Evolutionary conservation across 2,797 vertebrate species (phyloP), one percentile per base, ranked within the genome.

Genomic region (Alcedo quadribrachys): DNA sequence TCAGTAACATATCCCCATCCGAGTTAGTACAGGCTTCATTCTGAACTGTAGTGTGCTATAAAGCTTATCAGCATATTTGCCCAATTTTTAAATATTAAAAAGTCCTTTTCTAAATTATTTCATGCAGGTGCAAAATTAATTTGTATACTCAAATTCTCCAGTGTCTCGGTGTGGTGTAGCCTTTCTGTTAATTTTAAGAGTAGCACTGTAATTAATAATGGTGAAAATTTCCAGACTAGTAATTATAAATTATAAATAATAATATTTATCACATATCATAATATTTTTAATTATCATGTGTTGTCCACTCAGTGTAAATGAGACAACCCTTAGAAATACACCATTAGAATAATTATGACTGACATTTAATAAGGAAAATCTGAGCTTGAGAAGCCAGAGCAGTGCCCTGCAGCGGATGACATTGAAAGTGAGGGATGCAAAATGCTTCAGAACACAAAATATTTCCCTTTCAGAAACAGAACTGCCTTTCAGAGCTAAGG

Each of bases 91-190:
- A 87, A 65, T 75, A 55, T 27, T 81, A 69, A 60, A 69, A 58
- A 66, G 43, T 33, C 51, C 32, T 90, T 85, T 80, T 43, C 55
- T 75, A 60, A 85, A 83, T 81, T 19, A 57, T 65, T 81, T 67
- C 12, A 4, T 32, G 76, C 87, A 93, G 70, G 61, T 89, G 82
- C 85, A 69, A 53, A 55, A 53, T 79, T 87, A 87, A 76, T 87
- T 91, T 92, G 43, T 69, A 75, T 83, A 51, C 60, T 80, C 27
- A 83, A 7, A 63, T 67, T 60, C 55, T 58, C 21, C 60, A 15
- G 14, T 16, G 7, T 18, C n/a, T 62, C 80, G 73, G 27, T 25
- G 4, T 54, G 78, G 19, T 43, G 51, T 32, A 61, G n/a, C 62
- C 40, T 73, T 70, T 79, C 48, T 28, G 13, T 81, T 85, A 68